Evolutionary conservation across 2,113 vertebrate species (phyloP), one percentile per base, ranked within the genome.

Genomic region (Pluvialis apricaria): DNA sequence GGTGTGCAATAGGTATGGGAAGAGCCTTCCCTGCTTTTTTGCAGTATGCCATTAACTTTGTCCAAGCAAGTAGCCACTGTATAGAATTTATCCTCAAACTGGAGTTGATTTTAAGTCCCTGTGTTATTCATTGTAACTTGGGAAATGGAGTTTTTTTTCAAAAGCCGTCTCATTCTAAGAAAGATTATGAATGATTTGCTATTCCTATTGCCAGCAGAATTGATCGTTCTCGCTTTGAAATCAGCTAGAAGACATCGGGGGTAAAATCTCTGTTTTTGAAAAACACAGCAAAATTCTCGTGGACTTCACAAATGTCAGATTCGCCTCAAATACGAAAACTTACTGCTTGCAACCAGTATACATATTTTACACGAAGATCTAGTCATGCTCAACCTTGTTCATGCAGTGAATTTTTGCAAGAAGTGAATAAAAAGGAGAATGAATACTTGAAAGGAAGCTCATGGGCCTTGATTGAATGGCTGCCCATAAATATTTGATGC

Each of bases 401-500:
- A 45, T 45, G 40, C 58, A 52, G 60, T 73, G 84, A 82, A 34
- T 81, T 94, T 87, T 66, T 93, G 61, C 54, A 78, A 82, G 71
- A 75, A 82, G 71, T 79, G 80, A 94, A 92, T 82, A 61, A 78
- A 96, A 97, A 86, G 45, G 42, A 55, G 78, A 87, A 69, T 77
- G 71, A 91, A 87, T 92, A 58, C 89, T 95, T 92, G 77, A 92
- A 83, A 88, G 77, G 80, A 71, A 70, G 70, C 86, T 85, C 19
- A 7, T 72, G 73, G 58, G 58, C 87, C 92, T 93, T 95, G 94
- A 85, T 70, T 95, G 94, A 97, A 95, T 93, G 91, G 57, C 66
- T 96, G 86, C 44, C 93, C 94, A 90, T 94, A 93, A 95, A 96
- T 96, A 93, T 96, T 97, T 96, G 79, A 96, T 96, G 88, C 83